A percentile compares a stretch with the other conserved stretches of the same genome.
Conservation (phyloP, 2,113 vertebrate species). For the Poeciliopsis occidentalis region DNA sequence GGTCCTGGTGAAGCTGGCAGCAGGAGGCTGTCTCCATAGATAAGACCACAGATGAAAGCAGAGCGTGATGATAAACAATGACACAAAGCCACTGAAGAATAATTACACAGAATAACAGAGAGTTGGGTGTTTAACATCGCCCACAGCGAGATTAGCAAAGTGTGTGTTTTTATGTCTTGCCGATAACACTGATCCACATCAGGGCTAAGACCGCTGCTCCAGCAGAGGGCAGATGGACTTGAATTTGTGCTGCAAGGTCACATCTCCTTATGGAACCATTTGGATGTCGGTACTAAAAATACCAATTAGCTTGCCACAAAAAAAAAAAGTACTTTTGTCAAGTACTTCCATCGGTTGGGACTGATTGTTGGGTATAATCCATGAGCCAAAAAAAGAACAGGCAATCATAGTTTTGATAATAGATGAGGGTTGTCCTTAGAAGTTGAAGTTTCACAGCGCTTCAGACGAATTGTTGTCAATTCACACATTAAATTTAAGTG, state of each 20-base stretch:
- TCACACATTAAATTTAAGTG: no score
- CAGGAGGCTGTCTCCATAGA: slow-evolving; percentile 53
- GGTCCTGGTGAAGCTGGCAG: slow-evolving; percentile 66
- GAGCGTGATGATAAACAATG: slow-evolving; percentile 59
- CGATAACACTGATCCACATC: slow-evolving; percentile 59
- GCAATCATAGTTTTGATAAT: background rate
- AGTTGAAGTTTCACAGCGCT: no score
- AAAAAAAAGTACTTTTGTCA: slow-evolving; percentile 1
- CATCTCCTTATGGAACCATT: slow-evolving; percentile 15
- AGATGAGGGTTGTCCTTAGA: background rate
- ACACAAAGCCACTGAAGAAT: slow-evolving; percentile 60
- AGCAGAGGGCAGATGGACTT: slow-evolving; percentile 25
- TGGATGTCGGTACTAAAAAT: slow-evolving; percentile 56
- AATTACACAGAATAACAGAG: slow-evolving; percentile 49
- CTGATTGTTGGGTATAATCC: no score
- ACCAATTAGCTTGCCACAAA: slow-evolving; percentile 19
- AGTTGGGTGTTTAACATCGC: slow-evolving; percentile 54
- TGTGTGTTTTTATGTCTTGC: slow-evolving; percentile 45
- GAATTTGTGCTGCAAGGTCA: slow-evolving; percentile 58
- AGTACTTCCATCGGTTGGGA: background rate
- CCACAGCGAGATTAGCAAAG: slow-evolving; percentile 48
- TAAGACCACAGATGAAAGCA: slow-evolving; percentile 68
- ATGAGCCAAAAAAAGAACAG: background rate
- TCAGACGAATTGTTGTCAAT: no score
- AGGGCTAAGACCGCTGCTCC: slow-evolving; percentile 39